A percentile compares a stretch with the other conserved stretches of the same genome.
These are phyloP conservation scores for Eupithecia pulchellata DNA, from an alignment of 2,888 invertebrate species.

Conservation along the genomic window DNA sequence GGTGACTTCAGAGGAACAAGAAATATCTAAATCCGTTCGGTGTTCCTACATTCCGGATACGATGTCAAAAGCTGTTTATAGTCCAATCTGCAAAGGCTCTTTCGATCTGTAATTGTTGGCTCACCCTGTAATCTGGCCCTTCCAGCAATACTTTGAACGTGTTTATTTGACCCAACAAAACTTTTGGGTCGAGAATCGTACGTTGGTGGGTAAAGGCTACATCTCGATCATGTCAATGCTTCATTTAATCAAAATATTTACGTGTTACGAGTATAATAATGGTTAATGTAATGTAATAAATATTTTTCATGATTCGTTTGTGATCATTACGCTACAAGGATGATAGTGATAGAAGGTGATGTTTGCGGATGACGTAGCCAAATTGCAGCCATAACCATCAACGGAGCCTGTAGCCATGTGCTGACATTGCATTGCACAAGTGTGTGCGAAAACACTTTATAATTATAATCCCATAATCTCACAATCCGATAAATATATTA, in stretches of 20 bases:
- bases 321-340: not conserved
- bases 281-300: no score
- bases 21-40: not conserved
- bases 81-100: not conserved
- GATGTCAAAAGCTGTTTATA: not conserved
- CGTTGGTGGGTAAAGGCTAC: not conserved
- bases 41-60: not conserved
- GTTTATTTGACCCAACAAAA: conserved; percentile 35
- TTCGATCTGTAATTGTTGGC: conserved; percentile 10
- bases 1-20: not conserved
- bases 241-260: not conserved
- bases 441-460: no score
- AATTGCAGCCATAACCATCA: no score
- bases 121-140: conserved; percentile 27
- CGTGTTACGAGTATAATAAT: not conserved
- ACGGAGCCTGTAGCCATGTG: no score
- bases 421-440: no score
- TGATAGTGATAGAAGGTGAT: no score
- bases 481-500: no score
- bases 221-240: not conserved
- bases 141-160: conserved; percentile 29
- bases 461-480: no score
- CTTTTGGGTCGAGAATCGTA: conserved; percentile 30
- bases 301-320: no score
- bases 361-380: no score